A percentile compares a stretch with the other conserved stretches of the same genome.
Evolutionary conservation across 2,113 vertebrate genomes (phyloP).

Genomic region (Carassius carassius): DNA sequence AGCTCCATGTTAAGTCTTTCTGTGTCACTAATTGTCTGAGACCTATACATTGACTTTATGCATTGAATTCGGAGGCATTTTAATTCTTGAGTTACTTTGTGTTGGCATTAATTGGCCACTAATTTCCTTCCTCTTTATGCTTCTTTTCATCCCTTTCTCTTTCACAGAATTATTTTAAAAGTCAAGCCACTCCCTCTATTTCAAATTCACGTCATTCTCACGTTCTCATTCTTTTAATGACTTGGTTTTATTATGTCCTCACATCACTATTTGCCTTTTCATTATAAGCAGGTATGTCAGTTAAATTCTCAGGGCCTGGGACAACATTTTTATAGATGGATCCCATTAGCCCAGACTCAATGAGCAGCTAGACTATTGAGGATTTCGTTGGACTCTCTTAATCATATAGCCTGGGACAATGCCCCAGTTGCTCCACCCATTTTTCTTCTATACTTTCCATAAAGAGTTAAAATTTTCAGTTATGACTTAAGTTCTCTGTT

Average conservation of each 20-base stretch:
- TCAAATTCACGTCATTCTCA: background rate
- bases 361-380: background rate
- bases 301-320: background rate
- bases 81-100: conserved; percentile 60
- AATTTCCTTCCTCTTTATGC: background rate
- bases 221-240: background rate
- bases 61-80: background rate
- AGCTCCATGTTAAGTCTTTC: background rate
- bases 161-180: background rate
- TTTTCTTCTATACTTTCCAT: background rate
- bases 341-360: background rate
- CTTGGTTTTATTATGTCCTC: no score
- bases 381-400: background rate
- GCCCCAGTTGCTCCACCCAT: background rate
- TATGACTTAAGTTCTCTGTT: background rate
- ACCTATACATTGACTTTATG: conserved; percentile 17
- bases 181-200: background rate
- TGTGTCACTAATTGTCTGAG: background rate
- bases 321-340: background rate
- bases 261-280: no score
- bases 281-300: background rate
- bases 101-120: conserved; percentile 1
- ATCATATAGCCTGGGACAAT: background rate
- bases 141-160: background rate
- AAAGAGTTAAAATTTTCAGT: background rate